These are phyloP conservation scores for Perognathus longimembris DNA, from an alignment of 2,113 vertebrate genomes.

Conservation along the genomic window DNA sequence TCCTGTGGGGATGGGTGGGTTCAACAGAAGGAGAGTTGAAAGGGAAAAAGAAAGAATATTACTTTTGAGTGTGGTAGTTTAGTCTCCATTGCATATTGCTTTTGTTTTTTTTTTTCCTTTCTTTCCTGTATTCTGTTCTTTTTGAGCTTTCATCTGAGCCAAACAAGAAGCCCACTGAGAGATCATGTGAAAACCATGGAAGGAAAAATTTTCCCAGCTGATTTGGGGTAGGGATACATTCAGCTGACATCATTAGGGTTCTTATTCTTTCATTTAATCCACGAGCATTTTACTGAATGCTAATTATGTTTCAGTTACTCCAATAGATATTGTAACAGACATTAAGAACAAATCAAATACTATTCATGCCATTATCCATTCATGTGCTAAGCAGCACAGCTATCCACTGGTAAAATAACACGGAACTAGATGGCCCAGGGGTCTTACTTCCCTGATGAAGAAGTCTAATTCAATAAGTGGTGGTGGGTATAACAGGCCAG, in stretches of 20 bases:
- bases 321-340: constrained; percentile 4
- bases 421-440: background rate
- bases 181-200: constrained; percentile 20
- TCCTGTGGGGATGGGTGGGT: constrained; percentile 33
- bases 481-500: background rate
- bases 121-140: background rate
- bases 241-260: constrained; percentile 63
- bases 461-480: background rate
- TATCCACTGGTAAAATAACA: background rate
- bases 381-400: background rate
- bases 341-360: constrained; percentile 11
- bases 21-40: constrained; percentile 65
- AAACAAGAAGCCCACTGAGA: constrained; percentile 69
- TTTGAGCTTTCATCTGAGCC: constrained; percentile 71
- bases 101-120: background rate
- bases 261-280: constrained; percentile 45
- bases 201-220: constrained; percentile 61
- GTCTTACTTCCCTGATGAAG: background rate
- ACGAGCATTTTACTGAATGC: constrained; percentile 46
- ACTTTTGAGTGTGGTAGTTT: constrained; percentile 65
- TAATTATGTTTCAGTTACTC: constrained; percentile 55
- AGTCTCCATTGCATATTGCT: constrained; percentile 43
- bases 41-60: constrained; percentile 61
- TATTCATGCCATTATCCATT: constrained; percentile 24
- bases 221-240: constrained; percentile 54